phyloP scores from a whole-genome alignment of 2,113 vertebrate species.

The Saguinus midas region DNA sequence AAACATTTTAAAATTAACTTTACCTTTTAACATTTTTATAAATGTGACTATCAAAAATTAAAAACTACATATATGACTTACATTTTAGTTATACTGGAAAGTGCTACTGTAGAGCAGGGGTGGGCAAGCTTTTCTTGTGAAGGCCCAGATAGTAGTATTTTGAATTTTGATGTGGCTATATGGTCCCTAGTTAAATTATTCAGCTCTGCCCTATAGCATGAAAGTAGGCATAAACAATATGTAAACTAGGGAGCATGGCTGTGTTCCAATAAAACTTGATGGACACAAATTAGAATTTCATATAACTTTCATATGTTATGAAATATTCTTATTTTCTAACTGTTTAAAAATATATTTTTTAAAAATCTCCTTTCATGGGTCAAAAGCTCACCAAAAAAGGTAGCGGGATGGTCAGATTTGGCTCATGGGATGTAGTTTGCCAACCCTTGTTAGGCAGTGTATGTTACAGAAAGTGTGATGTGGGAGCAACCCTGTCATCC shows the following conservation, averaged over 20 bases:
- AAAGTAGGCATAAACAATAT: background rate
- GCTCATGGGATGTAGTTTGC: background rate
- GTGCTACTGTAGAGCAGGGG: background rate
- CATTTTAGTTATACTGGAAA: background rate
- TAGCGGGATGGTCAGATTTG: background rate
- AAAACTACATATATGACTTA: background rate
- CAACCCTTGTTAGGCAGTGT: background rate
- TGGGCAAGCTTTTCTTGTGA: background rate
- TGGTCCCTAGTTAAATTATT: background rate
- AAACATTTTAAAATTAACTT: background rate
- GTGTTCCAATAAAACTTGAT: slow-evolving; percentile 15
- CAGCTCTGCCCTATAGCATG: background rate
- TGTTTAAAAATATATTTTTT: background rate
- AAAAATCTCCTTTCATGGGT: background rate
- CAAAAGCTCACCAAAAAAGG: background rate
- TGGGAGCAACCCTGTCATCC: background rate
- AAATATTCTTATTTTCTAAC: background rate
- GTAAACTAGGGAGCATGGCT: background rate
- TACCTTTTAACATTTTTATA: background rate
- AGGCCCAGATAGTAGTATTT: background rate
- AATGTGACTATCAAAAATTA: background rate
- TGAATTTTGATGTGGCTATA: background rate
- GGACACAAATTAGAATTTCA: background rate
- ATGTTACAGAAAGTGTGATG: background rate
- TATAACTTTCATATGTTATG: background rate